These are phyloP conservation scores for Mycalesis mineus DNA, from an alignment of 2,888 invertebrate species.

Conservation along the genomic window DNA sequence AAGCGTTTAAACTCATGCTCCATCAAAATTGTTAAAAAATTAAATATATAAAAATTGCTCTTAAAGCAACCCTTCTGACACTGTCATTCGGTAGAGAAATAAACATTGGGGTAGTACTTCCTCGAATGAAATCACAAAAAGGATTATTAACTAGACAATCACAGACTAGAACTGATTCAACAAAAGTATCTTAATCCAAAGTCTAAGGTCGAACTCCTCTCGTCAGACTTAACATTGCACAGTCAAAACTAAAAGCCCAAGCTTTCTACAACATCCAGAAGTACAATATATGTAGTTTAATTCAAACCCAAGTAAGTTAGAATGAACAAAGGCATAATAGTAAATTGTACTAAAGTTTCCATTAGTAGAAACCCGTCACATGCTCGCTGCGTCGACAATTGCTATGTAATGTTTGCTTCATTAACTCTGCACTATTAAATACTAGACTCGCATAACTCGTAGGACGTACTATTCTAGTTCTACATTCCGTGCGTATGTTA, in stretches of 20 bases:
- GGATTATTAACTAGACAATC: no score
- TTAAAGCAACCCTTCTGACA: no score
- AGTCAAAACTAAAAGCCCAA: not conserved
- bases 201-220: no score
- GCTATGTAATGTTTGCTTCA: constrained; percentile 3
- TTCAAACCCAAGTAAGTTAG: not conserved
- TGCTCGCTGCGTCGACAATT: not conserved
- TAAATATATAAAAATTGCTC: no score
- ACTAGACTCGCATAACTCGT: not conserved
- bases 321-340: not conserved
- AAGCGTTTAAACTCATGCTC: no score
- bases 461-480: not conserved
- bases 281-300: not conserved
- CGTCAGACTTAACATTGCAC: not conserved
- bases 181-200: no score
- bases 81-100: no score
- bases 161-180: no score
- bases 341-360: constrained; percentile 10
- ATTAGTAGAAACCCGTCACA: constrained; percentile 1
- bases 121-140: not conserved
- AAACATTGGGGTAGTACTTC: not conserved
- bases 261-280: not conserved
- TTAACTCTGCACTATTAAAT: constrained; percentile 6
- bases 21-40: no score
- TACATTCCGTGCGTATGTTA: not conserved